phyloP scores from a whole-genome alignment of 2,113 vertebrate species.

The Rattus norvegicus region DNA sequence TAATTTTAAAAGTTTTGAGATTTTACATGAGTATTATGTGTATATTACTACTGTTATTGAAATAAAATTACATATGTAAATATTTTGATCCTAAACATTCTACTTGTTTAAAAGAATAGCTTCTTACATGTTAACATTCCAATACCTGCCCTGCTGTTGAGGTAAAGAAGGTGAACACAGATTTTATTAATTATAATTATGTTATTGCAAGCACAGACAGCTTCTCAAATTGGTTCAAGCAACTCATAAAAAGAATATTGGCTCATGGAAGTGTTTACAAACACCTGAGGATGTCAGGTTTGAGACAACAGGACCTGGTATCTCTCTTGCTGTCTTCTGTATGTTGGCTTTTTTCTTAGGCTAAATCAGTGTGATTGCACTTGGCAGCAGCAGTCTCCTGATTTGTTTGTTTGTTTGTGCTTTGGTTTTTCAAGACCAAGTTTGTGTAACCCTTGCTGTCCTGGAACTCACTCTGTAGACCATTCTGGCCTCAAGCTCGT shows the following conservation, averaged over 20 bases:
- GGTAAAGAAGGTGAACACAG: neutral
- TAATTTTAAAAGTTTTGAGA: neutral
- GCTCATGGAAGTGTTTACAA: neutral
- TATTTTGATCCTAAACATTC: neutral
- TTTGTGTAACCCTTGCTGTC: neutral
- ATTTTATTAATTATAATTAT: neutral
- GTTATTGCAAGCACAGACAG: neutral
- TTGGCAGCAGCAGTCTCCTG: neutral
- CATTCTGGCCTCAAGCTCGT: too few species aligned
- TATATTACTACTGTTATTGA: neutral
- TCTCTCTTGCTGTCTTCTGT: neutral
- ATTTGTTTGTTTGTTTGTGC: neutral
- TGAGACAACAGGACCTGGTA: neutral
- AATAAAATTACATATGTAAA: neutral
- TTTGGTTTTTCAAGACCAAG: neutral
- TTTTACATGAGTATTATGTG: neutral
- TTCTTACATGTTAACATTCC: neutral
- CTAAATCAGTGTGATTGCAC: neutral
- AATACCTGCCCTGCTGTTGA: neutral
- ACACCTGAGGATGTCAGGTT: neutral
- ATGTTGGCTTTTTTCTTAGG: neutral
- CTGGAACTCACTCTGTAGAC: neutral
- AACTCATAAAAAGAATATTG: neutral
- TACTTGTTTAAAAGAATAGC: constrained; percentile 12
- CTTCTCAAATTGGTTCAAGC: neutral